Evolutionary conservation across 1,140 invertebrate species (phyloP).

Genomic region (Zaprionus davidi): DNA sequence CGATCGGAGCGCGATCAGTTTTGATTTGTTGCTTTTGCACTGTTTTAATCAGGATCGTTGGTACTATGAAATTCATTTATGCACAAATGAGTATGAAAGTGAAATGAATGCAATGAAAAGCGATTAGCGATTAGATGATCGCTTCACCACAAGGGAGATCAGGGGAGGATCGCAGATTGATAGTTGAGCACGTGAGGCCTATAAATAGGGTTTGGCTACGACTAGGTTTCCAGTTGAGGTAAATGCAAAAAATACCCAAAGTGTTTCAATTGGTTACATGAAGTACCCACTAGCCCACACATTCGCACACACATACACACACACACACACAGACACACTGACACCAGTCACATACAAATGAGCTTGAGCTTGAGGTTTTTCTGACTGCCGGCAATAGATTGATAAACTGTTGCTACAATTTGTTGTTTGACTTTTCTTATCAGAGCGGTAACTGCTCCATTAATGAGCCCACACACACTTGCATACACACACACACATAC

Average conservation of each 20-base stretch:
- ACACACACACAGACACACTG: background rate
- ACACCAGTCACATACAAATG: conserved; percentile 28
- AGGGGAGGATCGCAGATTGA: background rate
- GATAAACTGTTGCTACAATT: conserved; percentile 58
- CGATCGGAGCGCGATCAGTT: background rate
- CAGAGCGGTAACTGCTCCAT: conserved; percentile 55
- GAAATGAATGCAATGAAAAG: conserved; percentile 1
- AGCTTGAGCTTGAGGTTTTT: conserved; percentile 24
- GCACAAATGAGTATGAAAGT: conserved; percentile 6
- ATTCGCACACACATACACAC: background rate
- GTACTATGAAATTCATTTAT: background rate
- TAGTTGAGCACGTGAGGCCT: conserved; percentile 26
- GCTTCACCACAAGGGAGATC: too few relatives aligned
- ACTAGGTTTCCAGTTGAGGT: conserved; percentile 22
- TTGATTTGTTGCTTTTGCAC: background rate
- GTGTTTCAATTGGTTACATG: conserved; percentile 27
- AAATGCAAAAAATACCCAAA: conserved; percentile 40
- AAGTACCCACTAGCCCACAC: background rate
- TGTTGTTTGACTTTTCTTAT: conserved; percentile 61
- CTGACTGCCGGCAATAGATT: conserved; percentile 61
- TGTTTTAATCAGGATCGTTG: conserved; percentile 4
- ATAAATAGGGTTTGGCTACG: conserved; percentile 34
- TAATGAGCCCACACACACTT: conserved; percentile 42
- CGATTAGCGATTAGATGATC: background rate
- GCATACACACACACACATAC: background rate